Evolutionary conservation across 2,888 invertebrate genomes (phyloP).

Genomic region (Watsonalla binaria): DNA sequence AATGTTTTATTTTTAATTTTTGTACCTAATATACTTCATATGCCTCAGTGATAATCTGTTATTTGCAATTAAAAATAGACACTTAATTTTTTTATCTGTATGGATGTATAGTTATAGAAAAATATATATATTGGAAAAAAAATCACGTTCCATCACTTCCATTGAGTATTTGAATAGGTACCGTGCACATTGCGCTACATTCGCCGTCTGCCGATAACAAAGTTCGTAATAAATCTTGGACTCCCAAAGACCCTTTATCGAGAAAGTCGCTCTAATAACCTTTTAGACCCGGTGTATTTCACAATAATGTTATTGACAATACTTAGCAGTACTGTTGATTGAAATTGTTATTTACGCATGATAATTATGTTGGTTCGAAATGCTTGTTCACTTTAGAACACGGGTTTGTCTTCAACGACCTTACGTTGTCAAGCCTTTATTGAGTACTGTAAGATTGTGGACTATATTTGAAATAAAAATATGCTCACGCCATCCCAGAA

Average conservation of each 20-base stretch:
- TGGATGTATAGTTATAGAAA: too few relatives aligned
- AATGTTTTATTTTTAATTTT: too few relatives aligned
- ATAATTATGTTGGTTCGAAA: neutral
- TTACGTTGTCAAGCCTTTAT: too few relatives aligned
- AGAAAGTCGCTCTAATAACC: conserved; percentile 37
- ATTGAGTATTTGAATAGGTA: neutral
- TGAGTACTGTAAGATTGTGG: too few relatives aligned
- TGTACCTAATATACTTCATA: too few relatives aligned
- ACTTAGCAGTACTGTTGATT: conserved; percentile 1
- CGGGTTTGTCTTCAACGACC: neutral
- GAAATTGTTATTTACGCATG: neutral
- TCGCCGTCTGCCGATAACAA: neutral
- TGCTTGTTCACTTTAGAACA: neutral
- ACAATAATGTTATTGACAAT: conserved; percentile 14
- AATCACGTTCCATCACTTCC: neutral
- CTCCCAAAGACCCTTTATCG: conserved; percentile 1
- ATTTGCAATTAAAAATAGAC: too few relatives aligned
- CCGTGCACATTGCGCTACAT: neutral
- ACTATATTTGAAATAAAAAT: too few relatives aligned
- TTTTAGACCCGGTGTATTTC: conserved; percentile 25
- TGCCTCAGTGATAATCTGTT: too few relatives aligned
- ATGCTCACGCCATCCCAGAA: too few relatives aligned
- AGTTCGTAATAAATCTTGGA: conserved; percentile 1
- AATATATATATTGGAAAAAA: too few relatives aligned
- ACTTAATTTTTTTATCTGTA: too few relatives aligned